A percentile compares a stretch with the other conserved stretches of the same genome.
Conservation (phyloP, 2,888 invertebrate genomes). For the Xylota segnis region DNA sequence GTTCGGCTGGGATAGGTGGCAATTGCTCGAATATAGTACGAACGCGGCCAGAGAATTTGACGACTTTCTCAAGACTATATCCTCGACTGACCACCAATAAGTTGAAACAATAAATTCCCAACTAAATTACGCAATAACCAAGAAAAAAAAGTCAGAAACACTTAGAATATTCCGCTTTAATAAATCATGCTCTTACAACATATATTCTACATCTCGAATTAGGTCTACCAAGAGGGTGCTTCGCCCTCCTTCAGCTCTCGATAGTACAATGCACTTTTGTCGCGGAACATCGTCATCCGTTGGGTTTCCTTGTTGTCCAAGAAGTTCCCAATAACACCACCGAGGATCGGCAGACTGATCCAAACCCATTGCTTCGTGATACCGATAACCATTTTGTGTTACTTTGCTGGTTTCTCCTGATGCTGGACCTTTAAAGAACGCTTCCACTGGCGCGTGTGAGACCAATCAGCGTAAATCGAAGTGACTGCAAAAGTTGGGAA, state of each 20-base stretch:
- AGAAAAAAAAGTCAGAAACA: neutral
- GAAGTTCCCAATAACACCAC: constrained; percentile 87
- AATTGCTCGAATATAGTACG: too few species aligned
- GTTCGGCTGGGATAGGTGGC: too few species aligned
- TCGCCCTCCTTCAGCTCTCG: constrained; percentile 88
- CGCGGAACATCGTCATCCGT: constrained; percentile 90
- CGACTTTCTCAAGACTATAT: too few species aligned
- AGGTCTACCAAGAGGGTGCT: constrained; percentile 88
- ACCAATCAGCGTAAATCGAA: constrained; percentile 90
- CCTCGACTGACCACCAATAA: neutral
- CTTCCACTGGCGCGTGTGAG: constrained; percentile 91
- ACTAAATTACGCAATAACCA: constrained; percentile 49
- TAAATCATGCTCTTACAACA: constrained; percentile 48
- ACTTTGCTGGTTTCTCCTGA: constrained; percentile 77
- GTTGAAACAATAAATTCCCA: neutral
- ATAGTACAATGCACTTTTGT: constrained; percentile 92
- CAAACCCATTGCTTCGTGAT: constrained; percentile 86
- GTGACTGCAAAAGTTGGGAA: constrained; percentile 87
- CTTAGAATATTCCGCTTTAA: constrained; percentile 63
- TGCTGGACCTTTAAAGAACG: constrained; percentile 80
- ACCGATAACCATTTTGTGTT: constrained; percentile 83
- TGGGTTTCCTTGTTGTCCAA: constrained; percentile 89
- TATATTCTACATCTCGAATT: neutral
- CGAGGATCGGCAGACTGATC: constrained; percentile 86
- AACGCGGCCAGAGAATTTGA: too few species aligned